A percentile compares a stretch with the other conserved stretches of the same genome.
phyloP scores from a whole-genome alignment of 2,888 invertebrate genomes.

The Heliconius ethilla region DNA sequence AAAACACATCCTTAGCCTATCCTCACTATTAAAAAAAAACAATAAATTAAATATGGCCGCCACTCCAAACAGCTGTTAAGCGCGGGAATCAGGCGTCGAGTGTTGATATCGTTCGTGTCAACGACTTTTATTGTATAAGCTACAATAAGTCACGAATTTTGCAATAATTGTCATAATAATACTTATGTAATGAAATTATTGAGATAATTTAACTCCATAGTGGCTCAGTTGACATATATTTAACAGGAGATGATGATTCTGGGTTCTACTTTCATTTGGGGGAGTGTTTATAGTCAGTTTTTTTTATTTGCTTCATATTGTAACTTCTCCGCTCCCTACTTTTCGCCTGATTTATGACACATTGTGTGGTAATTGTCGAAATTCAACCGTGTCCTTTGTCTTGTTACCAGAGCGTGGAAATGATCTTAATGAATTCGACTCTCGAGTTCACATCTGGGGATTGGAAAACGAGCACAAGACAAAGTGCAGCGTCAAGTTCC shows the following conservation, averaged over 20 bases:
- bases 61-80: constrained; percentile 35
- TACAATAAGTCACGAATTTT: constrained; percentile 31
- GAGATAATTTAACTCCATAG: background rate
- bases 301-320: too few relatives aligned
- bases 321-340: background rate
- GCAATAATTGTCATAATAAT: constrained; percentile 23
- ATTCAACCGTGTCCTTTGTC: background rate
- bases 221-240: background rate
- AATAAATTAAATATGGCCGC: constrained; percentile 30
- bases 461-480: too few relatives aligned
- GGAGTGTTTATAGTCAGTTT: too few relatives aligned
- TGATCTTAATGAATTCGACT: too few relatives aligned
- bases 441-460: too few relatives aligned
- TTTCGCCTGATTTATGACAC: background rate
- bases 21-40: background rate
- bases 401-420: background rate
- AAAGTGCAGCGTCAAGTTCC: background rate
- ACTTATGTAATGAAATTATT: constrained; percentile 16
- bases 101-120: constrained; percentile 33
- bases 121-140: constrained; percentile 36
- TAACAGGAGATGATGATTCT: background rate
- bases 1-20: constrained; percentile 1
- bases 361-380: background rate
- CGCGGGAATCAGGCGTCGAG: constrained; percentile 36
- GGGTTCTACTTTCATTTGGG: too few relatives aligned